Percentiles rank a stretch among this genome's conserved stretches.
Evolutionary conservation across 2,888 invertebrate genomes (phyloP).

Genomic region (Nineta flava): DNA sequence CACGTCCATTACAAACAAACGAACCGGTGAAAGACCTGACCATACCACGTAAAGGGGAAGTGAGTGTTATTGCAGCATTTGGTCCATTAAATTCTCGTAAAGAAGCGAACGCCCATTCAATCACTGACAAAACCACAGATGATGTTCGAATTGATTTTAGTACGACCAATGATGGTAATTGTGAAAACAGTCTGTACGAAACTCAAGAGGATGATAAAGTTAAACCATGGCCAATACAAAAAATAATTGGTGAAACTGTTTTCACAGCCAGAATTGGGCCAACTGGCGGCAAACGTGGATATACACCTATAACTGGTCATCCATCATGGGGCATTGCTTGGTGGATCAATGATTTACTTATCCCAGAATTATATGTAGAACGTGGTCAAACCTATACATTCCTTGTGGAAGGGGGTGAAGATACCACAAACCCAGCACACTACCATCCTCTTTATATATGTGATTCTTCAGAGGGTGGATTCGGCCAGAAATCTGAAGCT

Average conservation of each 20-base stretch:
- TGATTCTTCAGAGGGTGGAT: slow-evolving; percentile 71
- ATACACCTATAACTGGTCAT: slow-evolving; percentile 61
- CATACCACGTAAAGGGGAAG: slow-evolving; percentile 47
- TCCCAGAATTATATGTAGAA: slow-evolving; percentile 79
- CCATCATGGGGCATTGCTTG: slow-evolving; percentile 84
- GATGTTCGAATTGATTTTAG: slow-evolving; percentile 71
- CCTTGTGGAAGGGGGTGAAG: slow-evolving; percentile 69
- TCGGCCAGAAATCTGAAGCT: slow-evolving; percentile 55
- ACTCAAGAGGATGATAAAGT: slow-evolving; percentile 40
- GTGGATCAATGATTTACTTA: slow-evolving; percentile 81
- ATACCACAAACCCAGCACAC: slow-evolving; percentile 61
- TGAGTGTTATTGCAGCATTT: slow-evolving; percentile 75
- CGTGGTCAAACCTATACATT: slow-evolving; percentile 77
- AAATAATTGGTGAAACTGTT: slow-evolving; percentile 41
- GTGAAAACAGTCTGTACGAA: slow-evolving; percentile 48
- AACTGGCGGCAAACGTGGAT: slow-evolving; percentile 65
- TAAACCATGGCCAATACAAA: slow-evolving; percentile 52
- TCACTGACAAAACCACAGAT: slow-evolving; percentile 50
- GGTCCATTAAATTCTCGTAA: slow-evolving; percentile 63
- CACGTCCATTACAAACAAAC: slow-evolving; percentile 58
- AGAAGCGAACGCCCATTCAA: slow-evolving; percentile 73
- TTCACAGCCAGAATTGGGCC: slow-evolving; percentile 71
- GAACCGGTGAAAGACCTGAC: slow-evolving; percentile 57
- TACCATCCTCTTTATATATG: slow-evolving; percentile 90
- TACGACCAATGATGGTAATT: slow-evolving; percentile 50